These are phyloP conservation scores for Neopelma chrysocephalum DNA, from an alignment of 2,797 vertebrate genomes.

Conservation along the genomic window DNA sequence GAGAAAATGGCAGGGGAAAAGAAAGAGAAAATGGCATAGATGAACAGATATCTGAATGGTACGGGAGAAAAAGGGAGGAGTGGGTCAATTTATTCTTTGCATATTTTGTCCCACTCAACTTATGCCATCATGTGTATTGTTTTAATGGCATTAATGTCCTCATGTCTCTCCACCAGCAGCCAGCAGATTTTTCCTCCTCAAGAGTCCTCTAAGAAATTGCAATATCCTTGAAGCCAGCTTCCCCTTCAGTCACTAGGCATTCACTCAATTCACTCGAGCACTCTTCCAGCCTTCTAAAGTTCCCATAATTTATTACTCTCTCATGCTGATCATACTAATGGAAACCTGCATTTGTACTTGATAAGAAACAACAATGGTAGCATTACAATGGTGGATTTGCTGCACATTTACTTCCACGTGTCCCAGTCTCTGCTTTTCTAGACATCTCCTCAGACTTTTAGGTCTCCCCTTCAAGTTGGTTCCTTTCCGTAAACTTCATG, in stretches of 20 bases:
- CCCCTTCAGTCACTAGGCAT: not conserved
- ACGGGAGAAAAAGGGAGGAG: not conserved
- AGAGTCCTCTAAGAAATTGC: not conserved
- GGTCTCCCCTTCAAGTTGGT: not conserved
- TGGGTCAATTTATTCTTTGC: not conserved
- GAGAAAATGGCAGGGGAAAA: not conserved
- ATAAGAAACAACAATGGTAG: not conserved
- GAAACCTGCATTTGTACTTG: not conserved
- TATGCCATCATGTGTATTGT: not conserved
- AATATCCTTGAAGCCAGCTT: not conserved
- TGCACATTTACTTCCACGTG: accelerated
- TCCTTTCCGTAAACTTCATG: not conserved
- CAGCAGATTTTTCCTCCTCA: not conserved
- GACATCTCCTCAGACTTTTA: not conserved
- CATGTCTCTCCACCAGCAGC: not conserved
- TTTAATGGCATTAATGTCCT: not conserved
- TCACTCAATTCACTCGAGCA: not conserved
- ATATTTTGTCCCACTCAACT: not conserved
- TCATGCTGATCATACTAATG: not conserved
- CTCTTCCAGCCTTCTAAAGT: not conserved
- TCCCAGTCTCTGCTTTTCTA: not conserved
- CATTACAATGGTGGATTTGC: not conserved
- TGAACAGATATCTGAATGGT: not conserved
- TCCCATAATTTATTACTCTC: not conserved
- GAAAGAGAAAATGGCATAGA: not conserved